A percentile compares a stretch with the other conserved stretches of the same genome.
Evolutionary conservation across 2,888 invertebrate genomes (phyloP).

Genomic region (Scrobipalpa atriplicella): DNA sequence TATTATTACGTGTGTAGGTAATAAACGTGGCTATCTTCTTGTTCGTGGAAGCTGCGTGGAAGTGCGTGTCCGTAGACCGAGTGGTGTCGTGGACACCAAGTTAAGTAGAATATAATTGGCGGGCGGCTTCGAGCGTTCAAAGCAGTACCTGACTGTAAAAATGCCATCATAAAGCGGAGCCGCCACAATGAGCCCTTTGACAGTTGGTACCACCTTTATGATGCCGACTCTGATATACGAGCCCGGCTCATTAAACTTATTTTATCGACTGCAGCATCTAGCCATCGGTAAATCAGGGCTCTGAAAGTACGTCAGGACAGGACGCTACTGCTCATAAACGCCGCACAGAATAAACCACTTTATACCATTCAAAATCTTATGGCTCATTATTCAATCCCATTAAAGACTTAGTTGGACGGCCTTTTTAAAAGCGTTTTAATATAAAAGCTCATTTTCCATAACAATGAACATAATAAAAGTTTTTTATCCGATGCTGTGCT

Average conservation of each 20-base stretch:
- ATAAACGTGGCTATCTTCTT: slow-evolving; percentile 20
- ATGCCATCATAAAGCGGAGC: slow-evolving; percentile 78
- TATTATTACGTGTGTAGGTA: slow-evolving; percentile 23
- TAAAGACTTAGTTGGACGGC: slow-evolving; percentile 73
- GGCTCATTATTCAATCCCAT: slow-evolving; percentile 78
- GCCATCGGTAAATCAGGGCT: slow-evolving; percentile 71
- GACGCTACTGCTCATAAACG: slow-evolving; percentile 60
- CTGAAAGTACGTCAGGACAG: slow-evolving; percentile 50
- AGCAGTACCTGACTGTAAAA: slow-evolving; percentile 80
- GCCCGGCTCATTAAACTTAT: slow-evolving; percentile 75
- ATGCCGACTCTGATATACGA: slow-evolving; percentile 78
- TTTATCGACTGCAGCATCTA: slow-evolving; percentile 74
- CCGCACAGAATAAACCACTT: slow-evolving; percentile 40
- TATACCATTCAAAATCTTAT: slow-evolving; percentile 76
- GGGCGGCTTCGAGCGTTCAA: slow-evolving; percentile 73
- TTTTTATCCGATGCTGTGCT: slow-evolving; percentile 59
- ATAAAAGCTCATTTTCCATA: slow-evolving; percentile 74
- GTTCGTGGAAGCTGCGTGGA: slow-evolving; percentile 19
- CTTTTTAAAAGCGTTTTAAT: slow-evolving; percentile 70
- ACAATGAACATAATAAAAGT: slow-evolving; percentile 69
- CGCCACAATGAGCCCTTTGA: slow-evolving; percentile 80
- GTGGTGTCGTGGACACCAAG: slow-evolving; percentile 51
- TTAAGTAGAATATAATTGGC: slow-evolving; percentile 82
- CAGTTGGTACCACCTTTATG: slow-evolving; percentile 79
- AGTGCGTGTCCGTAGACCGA: slow-evolving; percentile 41